Evolutionary conservation across 2,113 vertebrate genomes (phyloP).

Genomic region (Dascyllus trimaculatus): DNA sequence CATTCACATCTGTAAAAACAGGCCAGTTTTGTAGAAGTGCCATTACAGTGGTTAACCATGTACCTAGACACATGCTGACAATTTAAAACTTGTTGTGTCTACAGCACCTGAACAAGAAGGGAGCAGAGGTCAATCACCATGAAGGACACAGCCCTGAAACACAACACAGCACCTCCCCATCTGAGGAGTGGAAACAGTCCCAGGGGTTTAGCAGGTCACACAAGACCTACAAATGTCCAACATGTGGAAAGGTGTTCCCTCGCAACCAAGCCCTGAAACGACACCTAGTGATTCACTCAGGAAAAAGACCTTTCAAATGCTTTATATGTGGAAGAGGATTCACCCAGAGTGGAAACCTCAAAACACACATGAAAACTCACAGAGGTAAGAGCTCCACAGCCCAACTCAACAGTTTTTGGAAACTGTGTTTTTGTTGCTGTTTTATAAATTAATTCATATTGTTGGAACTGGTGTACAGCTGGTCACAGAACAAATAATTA

Average conservation of each 20-base stretch:
- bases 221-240: conserved; percentile 54
- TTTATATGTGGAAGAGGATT: conserved; percentile 67
- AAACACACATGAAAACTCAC: conserved; percentile 69
- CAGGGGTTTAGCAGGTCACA: conserved; percentile 7
- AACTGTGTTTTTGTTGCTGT: too few species aligned
- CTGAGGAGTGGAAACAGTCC: not conserved
- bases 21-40: not conserved
- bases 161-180: not conserved
- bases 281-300: conserved; percentile 62
- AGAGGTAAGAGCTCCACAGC: conserved; percentile 51
- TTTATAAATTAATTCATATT: too few species aligned
- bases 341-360: conserved; percentile 66
- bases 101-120: not conserved
- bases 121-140: not conserved
- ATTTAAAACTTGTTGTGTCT: not conserved
- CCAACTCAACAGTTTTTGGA: not conserved
- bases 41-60: not conserved
- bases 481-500: too few species aligned
- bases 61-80: conserved; percentile 2
- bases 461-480: too few species aligned
- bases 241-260: conserved; percentile 53
- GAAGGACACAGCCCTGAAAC: not conserved
- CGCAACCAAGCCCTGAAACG: conserved; percentile 31
- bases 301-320: conserved; percentile 66
- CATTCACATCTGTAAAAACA: not conserved